A percentile compares a stretch with the other conserved stretches of the same genome.
Evolutionary conservation across 2,113 vertebrate genomes (phyloP).

Genomic region (Melanotaenia duboulayi): DNA sequence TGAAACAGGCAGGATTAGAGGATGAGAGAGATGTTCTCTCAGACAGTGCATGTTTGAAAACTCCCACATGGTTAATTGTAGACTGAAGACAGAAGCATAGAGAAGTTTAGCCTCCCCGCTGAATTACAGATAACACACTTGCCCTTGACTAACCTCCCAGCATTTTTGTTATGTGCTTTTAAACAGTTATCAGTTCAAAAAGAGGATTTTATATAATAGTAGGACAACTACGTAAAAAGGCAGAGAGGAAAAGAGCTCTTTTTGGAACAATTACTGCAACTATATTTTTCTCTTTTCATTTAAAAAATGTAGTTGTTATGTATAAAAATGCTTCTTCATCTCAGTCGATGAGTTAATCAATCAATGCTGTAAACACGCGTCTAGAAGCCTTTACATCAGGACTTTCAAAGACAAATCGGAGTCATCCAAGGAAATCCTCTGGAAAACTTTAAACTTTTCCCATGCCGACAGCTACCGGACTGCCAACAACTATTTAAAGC

Average conservation of each 20-base stretch:
- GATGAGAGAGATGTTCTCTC: conserved; percentile 68
- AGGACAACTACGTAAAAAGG: not conserved
- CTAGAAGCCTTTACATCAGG: too few relatives aligned
- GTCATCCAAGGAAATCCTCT: too few relatives aligned
- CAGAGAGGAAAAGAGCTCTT: not conserved
- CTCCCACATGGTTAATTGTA: conserved; percentile 66
- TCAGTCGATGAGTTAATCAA: too few relatives aligned
- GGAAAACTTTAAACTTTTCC: too few relatives aligned
- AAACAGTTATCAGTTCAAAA: conserved; percentile 64
- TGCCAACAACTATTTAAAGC: too few relatives aligned
- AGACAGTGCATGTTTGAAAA: conserved; percentile 63
- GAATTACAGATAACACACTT: conserved; percentile 56
- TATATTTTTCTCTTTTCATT: too few relatives aligned
- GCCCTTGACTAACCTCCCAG: conserved; percentile 60
- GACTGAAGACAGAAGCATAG: conserved; percentile 48
- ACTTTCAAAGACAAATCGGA: too few relatives aligned
- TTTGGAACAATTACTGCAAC: too few relatives aligned
- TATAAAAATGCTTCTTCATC: too few relatives aligned
- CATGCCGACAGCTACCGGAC: too few relatives aligned
- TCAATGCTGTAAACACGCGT: too few relatives aligned
- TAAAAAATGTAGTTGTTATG: too few relatives aligned
- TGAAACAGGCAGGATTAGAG: conserved; percentile 74
- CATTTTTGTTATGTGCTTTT: conserved; percentile 56
- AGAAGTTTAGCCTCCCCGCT: conserved; percentile 52
- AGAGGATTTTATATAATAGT: conserved; percentile 45